Evolutionary conservation across 2,113 vertebrate species (phyloP).

Genomic region (Forbesichthys agassizii): DNA sequence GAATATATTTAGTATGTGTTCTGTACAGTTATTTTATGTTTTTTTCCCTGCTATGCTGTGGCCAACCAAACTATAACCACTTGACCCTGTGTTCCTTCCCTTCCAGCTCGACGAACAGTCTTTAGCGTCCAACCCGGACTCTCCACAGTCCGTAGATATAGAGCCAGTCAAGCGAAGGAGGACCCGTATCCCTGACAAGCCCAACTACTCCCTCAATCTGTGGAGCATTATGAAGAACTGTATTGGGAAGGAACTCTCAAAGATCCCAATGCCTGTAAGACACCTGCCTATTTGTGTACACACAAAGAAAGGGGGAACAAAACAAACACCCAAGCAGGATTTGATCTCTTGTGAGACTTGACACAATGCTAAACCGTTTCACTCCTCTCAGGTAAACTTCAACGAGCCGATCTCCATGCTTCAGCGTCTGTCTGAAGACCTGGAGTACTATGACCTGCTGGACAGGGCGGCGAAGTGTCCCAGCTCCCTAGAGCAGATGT

Average conservation of each 20-base stretch:
- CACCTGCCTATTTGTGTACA: background rate
- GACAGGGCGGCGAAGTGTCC: constrained; percentile 87
- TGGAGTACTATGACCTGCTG: constrained; percentile 93
- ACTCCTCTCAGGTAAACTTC: constrained; percentile 86
- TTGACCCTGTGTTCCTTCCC: constrained; percentile 17
- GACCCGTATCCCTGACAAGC: constrained; percentile 89
- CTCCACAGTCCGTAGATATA: constrained; percentile 66
- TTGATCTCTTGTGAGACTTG: background rate
- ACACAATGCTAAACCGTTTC: too few relatives aligned
- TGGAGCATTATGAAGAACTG: constrained; percentile 99
- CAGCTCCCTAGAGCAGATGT: constrained; percentile 91
- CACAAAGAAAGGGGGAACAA: too few relatives aligned
- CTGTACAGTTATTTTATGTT: background rate
- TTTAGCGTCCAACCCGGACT: constrained; percentile 75
- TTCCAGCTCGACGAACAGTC: constrained; percentile 85
- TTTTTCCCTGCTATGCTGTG: background rate
- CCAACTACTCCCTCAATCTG: constrained; percentile 94
- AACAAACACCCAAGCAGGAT: background rate
- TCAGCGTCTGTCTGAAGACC: constrained; percentile 92
- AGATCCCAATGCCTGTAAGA: constrained; percentile 95
- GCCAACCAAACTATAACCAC: background rate
- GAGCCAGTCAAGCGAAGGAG: constrained; percentile 82
- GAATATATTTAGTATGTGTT: background rate
- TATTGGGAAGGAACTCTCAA: constrained; percentile 94
- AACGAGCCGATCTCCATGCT: constrained; percentile 97